Evolutionary conservation across 2,113 vertebrate species (phyloP).

Genomic region (Ginglymostoma cirratum): DNA sequence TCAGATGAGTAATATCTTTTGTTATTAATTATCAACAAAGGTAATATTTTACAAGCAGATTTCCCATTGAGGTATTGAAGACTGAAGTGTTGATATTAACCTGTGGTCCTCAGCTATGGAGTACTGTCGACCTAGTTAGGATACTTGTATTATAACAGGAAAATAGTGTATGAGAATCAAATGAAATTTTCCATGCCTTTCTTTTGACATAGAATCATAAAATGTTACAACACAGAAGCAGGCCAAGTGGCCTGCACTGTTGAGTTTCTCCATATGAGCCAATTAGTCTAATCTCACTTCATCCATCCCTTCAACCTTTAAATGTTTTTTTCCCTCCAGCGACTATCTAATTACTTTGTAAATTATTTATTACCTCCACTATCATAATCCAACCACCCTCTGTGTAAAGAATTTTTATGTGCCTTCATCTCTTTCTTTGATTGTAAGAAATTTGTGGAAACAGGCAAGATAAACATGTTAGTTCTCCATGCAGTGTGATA

Average conservation of each 20-base stretch:
- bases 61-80: no score
- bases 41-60: no score
- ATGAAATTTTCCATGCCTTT: background rate
- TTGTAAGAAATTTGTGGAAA: background rate
- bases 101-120: no score
- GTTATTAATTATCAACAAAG: no score
- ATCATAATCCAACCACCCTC: background rate
- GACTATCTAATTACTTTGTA: slow-evolving; percentile 11
- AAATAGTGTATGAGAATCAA: no score
- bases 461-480: background rate
- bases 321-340: background rate
- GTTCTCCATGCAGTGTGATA: background rate
- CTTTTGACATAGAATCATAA: background rate
- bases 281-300: background rate
- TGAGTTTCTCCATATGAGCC: background rate
- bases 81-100: no score
- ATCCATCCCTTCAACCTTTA: background rate
- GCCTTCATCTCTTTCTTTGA: background rate
- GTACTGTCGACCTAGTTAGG: no score
- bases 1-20: no score
- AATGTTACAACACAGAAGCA: background rate
- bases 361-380: background rate
- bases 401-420: background rate
- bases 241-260: background rate
- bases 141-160: no score